Conservation (phyloP, 1,140 invertebrate genomes). For the Phocides pigmalion region DNA sequence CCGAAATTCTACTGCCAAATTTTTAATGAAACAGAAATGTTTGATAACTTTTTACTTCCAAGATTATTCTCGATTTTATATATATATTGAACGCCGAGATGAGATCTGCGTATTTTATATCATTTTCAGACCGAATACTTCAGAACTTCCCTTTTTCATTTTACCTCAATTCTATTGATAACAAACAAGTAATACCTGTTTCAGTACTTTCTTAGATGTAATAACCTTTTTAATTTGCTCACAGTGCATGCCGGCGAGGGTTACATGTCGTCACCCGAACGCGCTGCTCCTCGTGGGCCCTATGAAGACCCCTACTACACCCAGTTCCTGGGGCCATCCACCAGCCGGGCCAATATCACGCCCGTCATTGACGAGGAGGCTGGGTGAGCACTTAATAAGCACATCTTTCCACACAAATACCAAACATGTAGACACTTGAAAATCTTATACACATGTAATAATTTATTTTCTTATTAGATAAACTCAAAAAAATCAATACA, state of each 20-base stretch:
- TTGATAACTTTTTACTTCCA: too few species aligned
- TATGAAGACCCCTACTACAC: constrained; percentile 95
- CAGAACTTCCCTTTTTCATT: background rate
- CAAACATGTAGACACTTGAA: too few species aligned
- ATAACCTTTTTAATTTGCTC: background rate
- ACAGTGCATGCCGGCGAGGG: constrained; percentile 87
- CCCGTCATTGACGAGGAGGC: constrained; percentile 96
- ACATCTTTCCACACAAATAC: too few species aligned
- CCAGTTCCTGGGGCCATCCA: constrained; percentile 86
- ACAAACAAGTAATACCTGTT: background rate
- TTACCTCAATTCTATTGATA: background rate
- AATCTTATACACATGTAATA: too few species aligned
- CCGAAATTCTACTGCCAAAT: background rate
- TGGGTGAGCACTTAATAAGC: constrained; percentile 2
- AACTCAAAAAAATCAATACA: too few species aligned
- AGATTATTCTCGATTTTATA: too few species aligned
- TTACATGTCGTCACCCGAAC: constrained; percentile 94
- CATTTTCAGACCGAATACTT: constrained; percentile 5
- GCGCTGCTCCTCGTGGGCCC: constrained; percentile 86
- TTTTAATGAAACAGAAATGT: too few species aligned
- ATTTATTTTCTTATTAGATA: too few species aligned
- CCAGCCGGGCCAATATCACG: constrained; percentile 89
- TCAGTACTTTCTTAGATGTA: background rate
- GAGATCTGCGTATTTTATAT: too few species aligned
- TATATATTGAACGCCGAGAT: too few species aligned